Evolutionary conservation across 92 coral and sea anemone species (phyloP), one percentile per base, ranked within the genome.

Genomic region (Blastomussa wellsi): DNA sequence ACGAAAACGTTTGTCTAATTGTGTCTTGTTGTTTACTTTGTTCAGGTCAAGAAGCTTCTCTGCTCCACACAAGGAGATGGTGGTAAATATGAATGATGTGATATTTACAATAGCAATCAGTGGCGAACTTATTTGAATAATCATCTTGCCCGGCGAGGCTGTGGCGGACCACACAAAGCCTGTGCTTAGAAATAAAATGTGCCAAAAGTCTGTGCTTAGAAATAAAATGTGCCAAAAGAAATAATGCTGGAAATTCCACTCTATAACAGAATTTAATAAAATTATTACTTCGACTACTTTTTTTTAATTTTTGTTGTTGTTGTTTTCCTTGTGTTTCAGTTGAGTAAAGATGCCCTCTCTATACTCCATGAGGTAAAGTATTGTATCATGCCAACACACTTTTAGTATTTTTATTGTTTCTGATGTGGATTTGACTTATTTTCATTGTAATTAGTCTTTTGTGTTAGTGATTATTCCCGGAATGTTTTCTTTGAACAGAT

Each of bases 21-120:
- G 32, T n/a, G 26, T 14, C 28, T 74, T 7, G 10, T 53, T 32
- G 10, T 65, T 76, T 88, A 6, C 16, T 19, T 77, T 22, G 33
- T 32, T 76, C 79, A 96, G 99, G 66, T 92, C 98, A 48, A 84
- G 98, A 72, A 92, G 94, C 84, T 96, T 94, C 81, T 86, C 97
- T 69, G 91, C 95, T 35, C 97, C 99, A 1, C 99, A 94, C 62
- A 96, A 96, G 85, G 99, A 96, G 72, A 77, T 96, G 51, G 95
- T 94, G 99, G 99, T 96, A 86, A 28, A 32, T 72, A 24, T n/a
- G n/a, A n/a, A n/a, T n/a, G n/a, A n/a, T n/a, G n/a, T n/a, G n/a
- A n/a, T n/a, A n/a, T n/a, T n/a, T n/a, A n/a, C n/a, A n/a, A n/a
- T n/a, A n/a, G n/a, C n/a, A n/a, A n/a, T n/a, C n/a, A n/a, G n/a